Conservation (phyloP, 2,888 invertebrate genomes). For the Ligdia adustata region DNA sequence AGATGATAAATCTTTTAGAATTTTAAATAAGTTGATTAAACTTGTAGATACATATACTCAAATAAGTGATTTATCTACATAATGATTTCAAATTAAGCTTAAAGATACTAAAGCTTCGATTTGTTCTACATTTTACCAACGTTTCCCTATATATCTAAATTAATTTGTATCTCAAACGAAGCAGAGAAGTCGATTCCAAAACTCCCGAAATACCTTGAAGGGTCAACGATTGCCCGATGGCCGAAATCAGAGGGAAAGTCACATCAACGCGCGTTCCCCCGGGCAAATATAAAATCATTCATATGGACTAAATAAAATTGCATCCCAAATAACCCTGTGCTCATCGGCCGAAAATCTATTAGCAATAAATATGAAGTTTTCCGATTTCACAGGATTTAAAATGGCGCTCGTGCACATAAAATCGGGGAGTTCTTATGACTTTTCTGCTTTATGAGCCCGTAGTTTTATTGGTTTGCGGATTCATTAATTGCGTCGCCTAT, state of each 20-base stretch:
- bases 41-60: no score
- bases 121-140: no score
- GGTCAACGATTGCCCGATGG: constrained; percentile 62
- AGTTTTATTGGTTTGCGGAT: constrained; percentile 62
- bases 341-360: constrained; percentile 82
- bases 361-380: constrained; percentile 84
- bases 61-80: no score
- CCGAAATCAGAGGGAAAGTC: constrained; percentile 67
- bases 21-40: no score
- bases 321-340: constrained; percentile 80
- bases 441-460: constrained; percentile 70
- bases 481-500: constrained; percentile 48
- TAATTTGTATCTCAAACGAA: constrained; percentile 50
- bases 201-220: constrained; percentile 50
- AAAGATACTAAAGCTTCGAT: no score
- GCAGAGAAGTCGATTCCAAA: constrained; percentile 51
- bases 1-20: no score
- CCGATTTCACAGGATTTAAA: constrained; percentile 82
- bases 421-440: constrained; percentile 67
- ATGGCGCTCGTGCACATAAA: constrained; percentile 62
- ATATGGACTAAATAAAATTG: constrained; percentile 84
- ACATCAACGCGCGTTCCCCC: constrained; percentile 58
- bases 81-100: no score
- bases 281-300: constrained; percentile 82
- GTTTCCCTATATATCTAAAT: constrained; percentile 12